These are phyloP conservation scores for Luperina nickerlii DNA, from an alignment of 2,888 invertebrate species.

Conservation along the genomic window DNA sequence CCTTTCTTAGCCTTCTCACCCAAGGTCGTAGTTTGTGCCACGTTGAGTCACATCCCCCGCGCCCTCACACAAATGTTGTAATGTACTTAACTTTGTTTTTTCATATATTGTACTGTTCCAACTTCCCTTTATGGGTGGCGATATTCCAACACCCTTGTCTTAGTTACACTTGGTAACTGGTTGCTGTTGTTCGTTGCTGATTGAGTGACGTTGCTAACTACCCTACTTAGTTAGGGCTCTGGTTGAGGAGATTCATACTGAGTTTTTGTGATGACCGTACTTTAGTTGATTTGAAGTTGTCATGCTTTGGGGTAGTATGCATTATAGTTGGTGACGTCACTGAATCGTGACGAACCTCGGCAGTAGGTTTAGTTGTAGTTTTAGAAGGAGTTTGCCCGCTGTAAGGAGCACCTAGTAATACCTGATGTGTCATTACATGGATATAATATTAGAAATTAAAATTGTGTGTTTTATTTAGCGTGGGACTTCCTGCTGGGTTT, in stretches of 20 bases:
- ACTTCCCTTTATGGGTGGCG: slow-evolving; percentile 64
- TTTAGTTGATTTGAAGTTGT: slow-evolving; percentile 59
- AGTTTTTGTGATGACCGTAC: slow-evolving; percentile 50
- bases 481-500: slow-evolving; percentile 82
- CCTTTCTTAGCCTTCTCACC: slow-evolving; percentile 41
- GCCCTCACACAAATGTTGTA: slow-evolving; percentile 64
- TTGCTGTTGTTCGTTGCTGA: slow-evolving; percentile 66
- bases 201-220: slow-evolving; percentile 48
- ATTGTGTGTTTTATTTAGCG: slow-evolving; percentile 89
- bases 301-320: slow-evolving; percentile 50
- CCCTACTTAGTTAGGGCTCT: slow-evolving; percentile 15
- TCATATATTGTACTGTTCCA: slow-evolving; percentile 69
- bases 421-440: slow-evolving; percentile 89
- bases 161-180: slow-evolving; percentile 82
- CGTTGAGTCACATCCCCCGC: slow-evolving; percentile 51
- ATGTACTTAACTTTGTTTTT: slow-evolving; percentile 86
- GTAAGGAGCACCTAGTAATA: slow-evolving; percentile 87
- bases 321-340: slow-evolving; percentile 54
- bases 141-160: slow-evolving; percentile 78
- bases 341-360: slow-evolving; percentile 74
- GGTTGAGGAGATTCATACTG: slow-evolving; percentile 41
- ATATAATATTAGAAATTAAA: slow-evolving; percentile 86
- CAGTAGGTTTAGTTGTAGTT: slow-evolving; percentile 80
- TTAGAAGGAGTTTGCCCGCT: slow-evolving; percentile 86
- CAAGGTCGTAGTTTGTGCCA: slow-evolving; percentile 47